Conservation (phyloP, 2,797 vertebrate genomes). For the Mionectes olivaceus region DNA sequence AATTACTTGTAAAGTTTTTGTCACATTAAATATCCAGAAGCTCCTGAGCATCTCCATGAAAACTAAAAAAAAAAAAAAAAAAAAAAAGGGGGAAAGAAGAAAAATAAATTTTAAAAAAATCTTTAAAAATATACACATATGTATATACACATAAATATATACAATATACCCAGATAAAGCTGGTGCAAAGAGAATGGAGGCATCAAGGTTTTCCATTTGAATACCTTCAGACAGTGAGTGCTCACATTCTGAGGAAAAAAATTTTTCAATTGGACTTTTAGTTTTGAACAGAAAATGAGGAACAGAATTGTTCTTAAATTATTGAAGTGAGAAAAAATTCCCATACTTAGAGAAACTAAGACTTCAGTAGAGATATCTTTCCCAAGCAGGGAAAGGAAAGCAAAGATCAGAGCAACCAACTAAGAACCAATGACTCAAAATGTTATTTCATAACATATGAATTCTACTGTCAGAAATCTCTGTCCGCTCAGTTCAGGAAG, state of each 20-base stretch:
- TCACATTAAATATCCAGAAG: neutral
- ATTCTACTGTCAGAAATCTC: neutral
- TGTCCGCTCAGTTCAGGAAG: neutral
- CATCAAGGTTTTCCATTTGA: neutral
- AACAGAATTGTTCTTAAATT: neutral
- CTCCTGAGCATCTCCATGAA: neutral
- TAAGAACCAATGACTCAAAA: accelerated
- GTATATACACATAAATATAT: too few relatives aligned
- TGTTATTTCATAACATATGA: neutral
- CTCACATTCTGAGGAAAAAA: neutral
- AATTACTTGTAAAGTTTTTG: neutral
- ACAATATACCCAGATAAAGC: neutral
- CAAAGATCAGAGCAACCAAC: neutral
- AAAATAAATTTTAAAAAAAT: neutral
- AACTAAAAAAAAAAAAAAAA: neutral
- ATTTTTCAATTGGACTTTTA: neutral
- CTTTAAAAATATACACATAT: too few relatives aligned
- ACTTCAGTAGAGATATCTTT: neutral
- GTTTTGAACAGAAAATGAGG: neutral
- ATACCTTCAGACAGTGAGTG: neutral
- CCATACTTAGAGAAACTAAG: neutral
- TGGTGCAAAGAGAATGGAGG: neutral
- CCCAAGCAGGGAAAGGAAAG: neutral
- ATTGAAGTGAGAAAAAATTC: neutral
- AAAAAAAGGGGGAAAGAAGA: accelerated